Base-by-base conservation (phyloP, 2,113 vertebrate genomes). In the Acanthisitta chloris region DNA sequence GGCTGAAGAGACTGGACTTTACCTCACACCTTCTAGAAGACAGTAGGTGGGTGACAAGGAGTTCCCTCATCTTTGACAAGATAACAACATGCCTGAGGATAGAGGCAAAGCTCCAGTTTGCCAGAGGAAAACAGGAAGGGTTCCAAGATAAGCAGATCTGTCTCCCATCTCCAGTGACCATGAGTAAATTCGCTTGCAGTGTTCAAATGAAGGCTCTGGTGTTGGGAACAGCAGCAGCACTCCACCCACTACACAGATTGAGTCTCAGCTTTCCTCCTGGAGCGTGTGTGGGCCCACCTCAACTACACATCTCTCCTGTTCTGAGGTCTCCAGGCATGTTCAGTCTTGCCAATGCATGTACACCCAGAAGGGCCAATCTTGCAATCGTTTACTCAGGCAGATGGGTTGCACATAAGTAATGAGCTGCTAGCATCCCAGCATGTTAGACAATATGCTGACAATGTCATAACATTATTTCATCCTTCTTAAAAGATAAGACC, bases 391-490 rank as follows among this genome's bases (percentile, higher is more conserved):
- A 31, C 84, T 92, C 82, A 82, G 86, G 77, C 88, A n/a, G 85
- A 88, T 3, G 82, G 83, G 77, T 94, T 94, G 85, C 92, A 91
- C 88, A n/a, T 26, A 88, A 81, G 70, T 92, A 94, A 96, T 88
- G 81, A 96, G 92, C 69, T 95, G 88, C 86, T 84, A 92, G 86
- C 90, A 92, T 38, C 92, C 83, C 57, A 85, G 71, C 88, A 79
- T 86, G 86, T 95, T 85, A 92, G 90, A 95, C 95, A 95, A 96
- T 96, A 73, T 88, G 88, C 92, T 95, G 91, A 96, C 96, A 95
- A 96, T 88, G 94, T 96, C 93, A 96, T 93, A 96, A 96, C 86
- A 95, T 96, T 93, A 94, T 92, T 95, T 96, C 86, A 91, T 65
- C 79, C 89, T 86, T 78, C 94, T 94, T 76, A 92, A 80, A 66